A percentile compares a stretch with the other conserved stretches of the same genome.
Conservation (phyloP, 1,140 invertebrate species). For the Scaptomyza hsui region DNA sequence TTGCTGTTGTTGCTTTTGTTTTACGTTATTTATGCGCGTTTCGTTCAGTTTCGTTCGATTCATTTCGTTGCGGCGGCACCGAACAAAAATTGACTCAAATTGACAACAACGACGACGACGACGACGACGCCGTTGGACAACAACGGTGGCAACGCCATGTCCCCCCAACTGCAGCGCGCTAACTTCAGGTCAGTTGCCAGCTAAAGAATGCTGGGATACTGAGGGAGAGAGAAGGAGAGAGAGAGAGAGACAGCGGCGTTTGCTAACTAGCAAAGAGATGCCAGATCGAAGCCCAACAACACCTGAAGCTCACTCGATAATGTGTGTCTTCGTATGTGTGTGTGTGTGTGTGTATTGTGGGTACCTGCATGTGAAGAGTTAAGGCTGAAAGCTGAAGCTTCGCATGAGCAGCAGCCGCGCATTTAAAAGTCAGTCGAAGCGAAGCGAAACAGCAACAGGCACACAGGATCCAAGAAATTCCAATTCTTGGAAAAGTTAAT, state of each 20-base stretch:
- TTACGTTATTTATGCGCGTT: conserved; percentile 73
- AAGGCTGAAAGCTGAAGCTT: conserved; percentile 30
- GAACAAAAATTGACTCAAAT: conserved; percentile 77
- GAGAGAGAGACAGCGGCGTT: conserved; percentile 30
- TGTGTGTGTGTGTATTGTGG: conserved; percentile 40
- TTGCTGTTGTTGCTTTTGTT: conserved; percentile 40
- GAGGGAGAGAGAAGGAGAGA: conserved; percentile 6
- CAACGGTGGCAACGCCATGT: conserved; percentile 24
- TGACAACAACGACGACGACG: conserved; percentile 43
- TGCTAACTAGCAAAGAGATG: conserved; percentile 66
- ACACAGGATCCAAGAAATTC: conserved; percentile 81
- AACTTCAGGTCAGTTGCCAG: conserved; percentile 38
- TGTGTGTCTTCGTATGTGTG: conserved; percentile 10
- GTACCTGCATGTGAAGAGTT: conserved; percentile 35
- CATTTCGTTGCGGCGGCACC: conserved; percentile 61
- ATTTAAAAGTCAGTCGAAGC: conserved; percentile 78
- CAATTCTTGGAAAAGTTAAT: conserved; percentile 80
- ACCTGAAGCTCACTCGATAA: conserved; percentile 68
- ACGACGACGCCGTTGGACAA: no score
- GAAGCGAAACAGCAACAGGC: conserved; percentile 72
- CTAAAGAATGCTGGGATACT: conserved; percentile 53
- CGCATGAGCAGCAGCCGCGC: conserved; percentile 52
- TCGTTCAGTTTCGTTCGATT: conserved; percentile 75
- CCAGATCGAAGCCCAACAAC: conserved; percentile 62
- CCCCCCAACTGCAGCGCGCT: background rate